Percentiles rank a stretch among this genome's conserved stretches.
These are phyloP conservation scores for Oncopeltus fasciatus DNA, from an alignment of 1,140 invertebrate species.

Conservation along the genomic window DNA sequence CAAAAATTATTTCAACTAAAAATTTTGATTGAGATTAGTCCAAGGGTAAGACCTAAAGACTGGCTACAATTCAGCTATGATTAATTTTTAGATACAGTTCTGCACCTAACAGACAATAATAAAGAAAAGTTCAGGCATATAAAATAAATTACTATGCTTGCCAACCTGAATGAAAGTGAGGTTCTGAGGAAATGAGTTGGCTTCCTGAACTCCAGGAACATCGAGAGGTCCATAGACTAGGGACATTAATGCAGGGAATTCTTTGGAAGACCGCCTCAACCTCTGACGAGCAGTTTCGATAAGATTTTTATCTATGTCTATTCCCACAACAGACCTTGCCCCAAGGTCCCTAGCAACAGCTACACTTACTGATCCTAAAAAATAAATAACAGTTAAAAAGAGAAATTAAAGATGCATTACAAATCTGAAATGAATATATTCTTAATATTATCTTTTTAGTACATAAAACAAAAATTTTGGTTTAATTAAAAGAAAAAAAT, in stretches of 20 bases:
- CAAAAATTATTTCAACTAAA: no score
- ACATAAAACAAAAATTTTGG: no score
- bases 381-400: not conserved
- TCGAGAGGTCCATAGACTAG: conserved; percentile 66
- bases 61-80: no score
- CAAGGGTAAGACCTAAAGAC: no score
- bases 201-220: conserved; percentile 38
- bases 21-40: no score
- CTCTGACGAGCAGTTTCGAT: conserved; percentile 54
- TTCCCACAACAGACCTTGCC: conserved; percentile 73
- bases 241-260: conserved; percentile 73
- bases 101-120: no score
- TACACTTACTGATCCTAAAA: conserved; percentile 63
- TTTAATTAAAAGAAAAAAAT: no score
- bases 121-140: no score
- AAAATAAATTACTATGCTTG: not conserved
- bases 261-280: conserved; percentile 31
- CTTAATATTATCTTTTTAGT: no score
- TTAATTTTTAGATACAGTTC: no score
- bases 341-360: conserved; percentile 70
- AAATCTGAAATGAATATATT: no score
- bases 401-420: no score
- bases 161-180: conserved; percentile 70
- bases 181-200: conserved; percentile 62
- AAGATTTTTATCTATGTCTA: conserved; percentile 80